Conservation (phyloP, 2,113 vertebrate species). For the Podarcis raffonei region DNA sequence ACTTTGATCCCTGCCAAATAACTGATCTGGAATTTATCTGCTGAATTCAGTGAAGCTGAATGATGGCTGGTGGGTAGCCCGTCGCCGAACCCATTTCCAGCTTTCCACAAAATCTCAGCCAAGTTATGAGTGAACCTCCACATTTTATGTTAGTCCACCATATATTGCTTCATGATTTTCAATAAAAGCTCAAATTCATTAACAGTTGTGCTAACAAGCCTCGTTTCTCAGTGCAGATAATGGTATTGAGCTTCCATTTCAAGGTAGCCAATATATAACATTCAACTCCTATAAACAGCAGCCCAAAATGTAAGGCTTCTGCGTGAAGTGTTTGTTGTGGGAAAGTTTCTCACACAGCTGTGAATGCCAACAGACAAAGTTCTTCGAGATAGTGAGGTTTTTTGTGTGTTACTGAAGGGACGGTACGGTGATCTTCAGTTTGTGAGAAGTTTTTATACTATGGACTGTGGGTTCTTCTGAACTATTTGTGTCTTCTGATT, state of each 20-base stretch:
- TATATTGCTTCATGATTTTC: not conserved
- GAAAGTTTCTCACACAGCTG: not conserved
- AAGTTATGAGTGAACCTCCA: not conserved
- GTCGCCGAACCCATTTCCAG: not conserved
- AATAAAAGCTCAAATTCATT: too few species aligned
- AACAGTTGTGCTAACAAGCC: not conserved
- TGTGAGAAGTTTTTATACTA: not conserved
- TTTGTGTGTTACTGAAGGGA: not conserved
- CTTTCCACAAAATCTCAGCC: not conserved
- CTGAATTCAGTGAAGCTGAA: not conserved
- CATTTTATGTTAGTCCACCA: not conserved
- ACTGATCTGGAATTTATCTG: not conserved
- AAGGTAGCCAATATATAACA: not conserved
- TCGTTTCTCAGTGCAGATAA: not conserved
- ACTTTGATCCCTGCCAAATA: conserved; percentile 6
- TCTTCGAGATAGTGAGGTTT: not conserved
- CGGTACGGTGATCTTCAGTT: not conserved
- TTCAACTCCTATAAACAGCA: not conserved
- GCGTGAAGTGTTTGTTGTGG: not conserved
- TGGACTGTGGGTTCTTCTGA: not conserved
- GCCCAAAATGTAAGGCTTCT: not conserved
- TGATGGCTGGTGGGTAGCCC: not conserved
- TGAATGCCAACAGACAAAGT: not conserved
- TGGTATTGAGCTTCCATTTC: not conserved
- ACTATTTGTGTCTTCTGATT: not conserved